Evolutionary conservation across 1,140 invertebrate genomes (phyloP), one percentile per base, ranked within the genome.

Genomic region (Halesus radiatus): DNA sequence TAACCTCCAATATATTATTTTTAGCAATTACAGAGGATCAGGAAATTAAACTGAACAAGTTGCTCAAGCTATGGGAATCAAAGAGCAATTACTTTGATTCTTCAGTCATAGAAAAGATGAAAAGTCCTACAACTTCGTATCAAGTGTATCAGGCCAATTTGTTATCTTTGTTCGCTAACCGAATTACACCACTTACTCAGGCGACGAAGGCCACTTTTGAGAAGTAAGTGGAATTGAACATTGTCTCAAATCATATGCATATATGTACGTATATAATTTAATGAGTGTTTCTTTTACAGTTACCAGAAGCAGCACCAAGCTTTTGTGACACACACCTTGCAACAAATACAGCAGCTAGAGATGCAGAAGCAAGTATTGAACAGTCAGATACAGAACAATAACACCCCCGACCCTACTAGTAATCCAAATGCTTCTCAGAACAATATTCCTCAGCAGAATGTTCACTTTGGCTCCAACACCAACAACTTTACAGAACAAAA

Each of bases 241-340:
- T 68, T 68, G 20, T 60, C 54, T 56, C 8, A 45, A 37, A 37
- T 37, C 37, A 45, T 50, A 8, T 37, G 10, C 37, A 45, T 50
- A 8, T 37, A 18, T 68, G 26, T 29, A 29, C 20, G 0, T 0
- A 29, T 32, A 29, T 20, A 13, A 73, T 26, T 16, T 20, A 66
- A 68, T 64, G 54, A 45, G 53, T 3, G 45, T 66, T 50, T 73
- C 54, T 20, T 64, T 87, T 89, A 76, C 85, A 91, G 93, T 84
- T 96, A 96, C 86, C 95, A 98, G 89, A 94, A 95, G 54, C 98
- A 99, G 85, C 98, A 99, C 90, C 95, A 98, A 88, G 95, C 97
- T 5, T 99, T 98, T 88, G 94, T 97, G 6, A 92, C 94, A 60
- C 98, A 99, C 88, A 94, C 97, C 10, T 92, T 95, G 85, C 94